Conservation (phyloP, 1,140 invertebrate genomes). For the Oryctes rhinoceros region DNA sequence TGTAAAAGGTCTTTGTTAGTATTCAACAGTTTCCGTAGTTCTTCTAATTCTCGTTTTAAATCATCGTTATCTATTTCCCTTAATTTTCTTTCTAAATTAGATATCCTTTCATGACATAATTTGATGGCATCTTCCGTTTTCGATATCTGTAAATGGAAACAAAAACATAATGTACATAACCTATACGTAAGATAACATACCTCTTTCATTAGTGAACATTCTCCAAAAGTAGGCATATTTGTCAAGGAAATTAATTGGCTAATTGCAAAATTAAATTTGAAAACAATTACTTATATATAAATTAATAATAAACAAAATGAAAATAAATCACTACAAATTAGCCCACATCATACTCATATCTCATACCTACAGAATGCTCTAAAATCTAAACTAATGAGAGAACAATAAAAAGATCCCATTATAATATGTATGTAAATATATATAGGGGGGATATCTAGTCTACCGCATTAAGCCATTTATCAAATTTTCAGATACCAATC, state of each 20-base stretch:
- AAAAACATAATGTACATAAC: conserved; percentile 29
- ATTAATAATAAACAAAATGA: no score
- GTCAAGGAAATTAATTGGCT: background rate
- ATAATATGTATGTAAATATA: no score
- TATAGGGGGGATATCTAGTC: no score
- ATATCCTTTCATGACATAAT: conserved; percentile 55
- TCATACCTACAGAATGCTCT: no score
- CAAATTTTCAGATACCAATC: no score
- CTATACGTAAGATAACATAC: background rate
- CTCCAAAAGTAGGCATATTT: conserved; percentile 22
- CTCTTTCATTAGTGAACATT: conserved; percentile 43
- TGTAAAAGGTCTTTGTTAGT: conserved; percentile 45
- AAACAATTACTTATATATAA: no score
- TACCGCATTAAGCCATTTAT: no score
- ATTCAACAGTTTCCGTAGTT: conserved; percentile 46
- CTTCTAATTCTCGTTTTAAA: conserved; percentile 47
- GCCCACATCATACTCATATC: no score
- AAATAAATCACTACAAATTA: no score
- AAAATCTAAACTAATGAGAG: no score
- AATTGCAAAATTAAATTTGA: background rate
- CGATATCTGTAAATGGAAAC: conserved; percentile 56
- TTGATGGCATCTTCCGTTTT: conserved; percentile 58
- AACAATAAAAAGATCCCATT: no score
- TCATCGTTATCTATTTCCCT: conserved; percentile 45
- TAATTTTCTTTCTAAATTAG: conserved; percentile 58